Evolutionary conservation across 1,140 invertebrate species (phyloP).

Genomic region (Brachionus sp.): DNA sequence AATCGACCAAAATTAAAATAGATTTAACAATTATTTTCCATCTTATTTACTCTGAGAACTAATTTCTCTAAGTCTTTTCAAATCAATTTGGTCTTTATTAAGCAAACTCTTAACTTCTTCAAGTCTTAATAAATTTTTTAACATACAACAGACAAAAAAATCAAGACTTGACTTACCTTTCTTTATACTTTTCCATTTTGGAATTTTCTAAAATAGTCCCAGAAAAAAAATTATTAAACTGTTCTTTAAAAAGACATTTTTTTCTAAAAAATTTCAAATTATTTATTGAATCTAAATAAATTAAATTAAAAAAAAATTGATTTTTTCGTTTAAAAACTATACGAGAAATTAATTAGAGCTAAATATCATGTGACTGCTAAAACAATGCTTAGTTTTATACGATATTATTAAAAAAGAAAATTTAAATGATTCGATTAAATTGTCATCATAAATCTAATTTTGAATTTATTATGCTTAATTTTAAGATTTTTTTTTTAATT

Average conservation of each 20-base stretch:
- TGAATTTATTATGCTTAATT: not conserved
- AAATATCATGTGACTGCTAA: not conserved
- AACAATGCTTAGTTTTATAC: not conserved
- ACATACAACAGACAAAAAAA: not conserved
- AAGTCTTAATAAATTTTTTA: not conserved
- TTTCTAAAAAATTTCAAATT: not conserved
- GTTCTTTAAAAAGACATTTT: not conserved
- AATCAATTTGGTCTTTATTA: conserved; percentile 25
- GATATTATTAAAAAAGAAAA: not conserved
- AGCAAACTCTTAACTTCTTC: conserved; percentile 28
- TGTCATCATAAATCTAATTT: not conserved
- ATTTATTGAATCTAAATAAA: not conserved
- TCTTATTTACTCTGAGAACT: not conserved
- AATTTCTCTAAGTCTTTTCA: conserved; percentile 20
- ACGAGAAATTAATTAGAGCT: not conserved
- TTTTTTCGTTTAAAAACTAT: not conserved
- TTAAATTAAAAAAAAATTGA: not conserved
- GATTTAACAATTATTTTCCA: not conserved
- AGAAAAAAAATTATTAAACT: not conserved
- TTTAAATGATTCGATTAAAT: not conserved
- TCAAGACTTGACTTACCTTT: not conserved
- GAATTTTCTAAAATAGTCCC: not conserved
- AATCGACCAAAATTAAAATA: not conserved
- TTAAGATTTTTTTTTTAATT: not conserved
- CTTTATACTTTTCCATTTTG: conserved; percentile 42